Percentiles rank a stretch among this genome's conserved stretches.
These are phyloP conservation scores for Pseudachorutes palmiensis DNA, from an alignment of 1,140 invertebrate species.

Conservation along the genomic window DNA sequence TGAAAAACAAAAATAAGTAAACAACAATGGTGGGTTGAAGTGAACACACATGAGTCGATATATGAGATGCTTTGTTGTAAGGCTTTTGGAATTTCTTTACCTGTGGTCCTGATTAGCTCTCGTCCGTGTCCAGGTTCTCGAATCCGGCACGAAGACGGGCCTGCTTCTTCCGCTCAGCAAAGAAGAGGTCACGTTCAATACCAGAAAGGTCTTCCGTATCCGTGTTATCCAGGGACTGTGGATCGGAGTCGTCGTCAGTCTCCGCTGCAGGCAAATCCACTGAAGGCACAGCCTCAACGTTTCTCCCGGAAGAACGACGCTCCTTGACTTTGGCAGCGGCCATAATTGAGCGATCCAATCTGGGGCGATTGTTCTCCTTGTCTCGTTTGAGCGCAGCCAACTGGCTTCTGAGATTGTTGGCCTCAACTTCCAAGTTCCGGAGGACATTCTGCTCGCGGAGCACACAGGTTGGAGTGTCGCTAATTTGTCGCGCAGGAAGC, in stretches of 20 bases:
- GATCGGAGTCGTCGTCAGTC: background rate
- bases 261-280: background rate
- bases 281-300: too few species aligned
- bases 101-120: background rate
- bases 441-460: background rate
- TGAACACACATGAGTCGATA: background rate
- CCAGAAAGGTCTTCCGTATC: background rate
- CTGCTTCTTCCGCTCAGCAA: background rate
- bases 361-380: background rate
- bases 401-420: background rate
- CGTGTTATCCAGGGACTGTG: background rate
- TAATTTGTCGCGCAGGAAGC: background rate
- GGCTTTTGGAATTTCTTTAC: background rate
- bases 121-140: background rate
- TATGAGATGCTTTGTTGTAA: background rate
- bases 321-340: background rate
- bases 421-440: background rate
- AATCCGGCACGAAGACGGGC: background rate
- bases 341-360: background rate
- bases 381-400: background rate
- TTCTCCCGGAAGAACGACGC: background rate
- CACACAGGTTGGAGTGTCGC: background rate
- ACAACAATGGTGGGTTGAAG: background rate
- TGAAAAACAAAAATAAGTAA: background rate
- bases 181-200: background rate